Evolutionary conservation across 2,113 vertebrate species (phyloP).

Genomic region (Galbula dea): DNA sequence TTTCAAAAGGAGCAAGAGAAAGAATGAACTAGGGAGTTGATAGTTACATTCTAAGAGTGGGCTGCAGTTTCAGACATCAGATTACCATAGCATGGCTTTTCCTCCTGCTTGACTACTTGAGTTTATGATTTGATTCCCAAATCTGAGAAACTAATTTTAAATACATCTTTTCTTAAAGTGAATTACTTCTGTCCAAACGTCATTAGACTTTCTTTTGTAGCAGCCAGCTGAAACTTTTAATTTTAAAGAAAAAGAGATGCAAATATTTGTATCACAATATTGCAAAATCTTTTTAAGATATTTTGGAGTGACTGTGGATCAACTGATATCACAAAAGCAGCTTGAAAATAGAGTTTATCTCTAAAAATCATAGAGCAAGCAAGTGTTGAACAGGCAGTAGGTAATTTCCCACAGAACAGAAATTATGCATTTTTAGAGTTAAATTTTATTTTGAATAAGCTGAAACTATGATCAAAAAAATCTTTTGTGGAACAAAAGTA

Average conservation of each 20-base stretch:
- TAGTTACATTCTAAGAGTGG: not conserved
- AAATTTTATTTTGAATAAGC: not conserved
- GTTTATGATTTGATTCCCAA: not conserved
- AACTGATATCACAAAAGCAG: not conserved
- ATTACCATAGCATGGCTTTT: not conserved
- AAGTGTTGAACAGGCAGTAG: not conserved
- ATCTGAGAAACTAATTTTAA: not conserved
- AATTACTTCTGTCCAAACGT: not conserved
- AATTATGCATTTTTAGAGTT: not conserved
- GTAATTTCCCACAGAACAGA: not conserved
- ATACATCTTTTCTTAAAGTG: not conserved
- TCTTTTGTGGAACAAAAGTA: not conserved
- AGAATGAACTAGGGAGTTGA: not conserved
- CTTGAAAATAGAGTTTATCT: not conserved
- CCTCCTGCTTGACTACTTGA: not conserved
- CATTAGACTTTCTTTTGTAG: not conserved
- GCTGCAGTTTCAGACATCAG: not conserved
- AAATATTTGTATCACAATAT: not conserved
- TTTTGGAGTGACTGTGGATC: not conserved
- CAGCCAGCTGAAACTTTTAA: not conserved
- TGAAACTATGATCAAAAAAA: not conserved
- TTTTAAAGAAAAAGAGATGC: not conserved
- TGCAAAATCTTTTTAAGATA: not conserved
- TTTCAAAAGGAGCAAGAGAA: not conserved
- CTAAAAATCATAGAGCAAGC: not conserved